Percentiles rank a stretch among this genome's conserved stretches.
Conservation (phyloP, 2,113 vertebrate genomes). For the Lathamus discolor region DNA sequence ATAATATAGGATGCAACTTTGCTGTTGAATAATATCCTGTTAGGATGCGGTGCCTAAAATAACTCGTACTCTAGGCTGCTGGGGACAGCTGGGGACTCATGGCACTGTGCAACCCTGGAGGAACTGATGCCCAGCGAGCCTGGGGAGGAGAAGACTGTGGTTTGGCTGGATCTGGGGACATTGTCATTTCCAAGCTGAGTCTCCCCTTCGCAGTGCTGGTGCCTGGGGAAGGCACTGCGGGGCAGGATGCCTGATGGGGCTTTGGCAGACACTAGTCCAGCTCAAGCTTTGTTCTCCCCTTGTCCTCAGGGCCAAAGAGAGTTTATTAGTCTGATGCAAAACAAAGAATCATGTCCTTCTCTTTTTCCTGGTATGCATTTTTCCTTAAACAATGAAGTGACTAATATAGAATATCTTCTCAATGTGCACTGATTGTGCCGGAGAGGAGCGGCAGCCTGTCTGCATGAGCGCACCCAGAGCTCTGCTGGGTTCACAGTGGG, state of each 20-base stretch:
- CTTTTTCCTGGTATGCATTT: neutral
- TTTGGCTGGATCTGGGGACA: neutral
- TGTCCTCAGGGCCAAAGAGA: neutral
- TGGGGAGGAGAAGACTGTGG: neutral
- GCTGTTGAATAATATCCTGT: neutral
- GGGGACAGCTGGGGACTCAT: accelerated
- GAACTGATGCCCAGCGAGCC: neutral
- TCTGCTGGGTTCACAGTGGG: neutral
- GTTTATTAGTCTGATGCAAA: neutral
- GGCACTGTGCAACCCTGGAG: neutral
- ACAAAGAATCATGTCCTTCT: neutral
- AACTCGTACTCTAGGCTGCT: accelerated
- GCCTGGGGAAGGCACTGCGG: neutral
- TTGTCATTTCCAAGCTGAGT: neutral
- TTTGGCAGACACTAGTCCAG: neutral
- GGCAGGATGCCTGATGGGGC: neutral
- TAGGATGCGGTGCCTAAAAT: neutral
- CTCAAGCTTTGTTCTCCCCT: neutral
- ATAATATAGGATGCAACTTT: neutral
- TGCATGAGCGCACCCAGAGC: neutral
- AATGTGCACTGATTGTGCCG: neutral
- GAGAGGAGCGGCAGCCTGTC: neutral
- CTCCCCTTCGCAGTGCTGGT: neutral
- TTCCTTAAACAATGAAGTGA: neutral
- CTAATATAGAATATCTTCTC: neutral